phyloP scores from a whole-genome alignment of 1,140 invertebrate genomes.

The Sipha flava region DNA sequence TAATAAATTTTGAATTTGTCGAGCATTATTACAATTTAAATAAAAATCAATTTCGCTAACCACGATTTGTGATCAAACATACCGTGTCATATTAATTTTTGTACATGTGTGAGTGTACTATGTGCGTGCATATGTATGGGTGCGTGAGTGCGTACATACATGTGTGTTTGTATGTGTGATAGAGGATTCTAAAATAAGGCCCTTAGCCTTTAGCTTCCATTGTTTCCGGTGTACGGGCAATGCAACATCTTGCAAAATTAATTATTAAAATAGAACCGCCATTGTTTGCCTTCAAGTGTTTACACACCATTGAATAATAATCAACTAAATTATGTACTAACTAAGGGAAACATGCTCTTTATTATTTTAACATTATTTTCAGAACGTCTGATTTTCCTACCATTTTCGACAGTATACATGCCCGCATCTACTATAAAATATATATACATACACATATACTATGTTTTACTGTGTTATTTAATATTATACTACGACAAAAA shows the following conservation, averaged over 20 bases:
- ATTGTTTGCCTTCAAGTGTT: background rate
- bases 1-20: too few relatives aligned
- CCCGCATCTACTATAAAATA: background rate
- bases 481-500: too few relatives aligned
- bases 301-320: constrained; percentile 9
- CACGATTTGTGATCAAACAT: too few relatives aligned
- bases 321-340: background rate
- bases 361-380: constrained; percentile 9
- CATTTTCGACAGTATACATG: background rate
- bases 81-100: too few relatives aligned
- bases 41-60: too few relatives aligned
- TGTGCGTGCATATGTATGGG: too few relatives aligned
- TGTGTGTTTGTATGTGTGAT: too few relatives aligned
- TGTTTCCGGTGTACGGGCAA: background rate
- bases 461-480: too few relatives aligned
- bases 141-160: too few relatives aligned
- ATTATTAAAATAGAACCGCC: constrained; percentile 8
- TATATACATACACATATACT: too few relatives aligned
- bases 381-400: background rate
- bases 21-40: too few relatives aligned
- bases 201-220: background rate
- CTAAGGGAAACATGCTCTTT: background rate
- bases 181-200: background rate
- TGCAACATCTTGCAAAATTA: constrained; percentile 2
- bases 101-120: too few relatives aligned